These are phyloP conservation scores for Drosophila lacicola DNA, from an alignment of 2,888 invertebrate genomes.

Conservation along the genomic window DNA sequence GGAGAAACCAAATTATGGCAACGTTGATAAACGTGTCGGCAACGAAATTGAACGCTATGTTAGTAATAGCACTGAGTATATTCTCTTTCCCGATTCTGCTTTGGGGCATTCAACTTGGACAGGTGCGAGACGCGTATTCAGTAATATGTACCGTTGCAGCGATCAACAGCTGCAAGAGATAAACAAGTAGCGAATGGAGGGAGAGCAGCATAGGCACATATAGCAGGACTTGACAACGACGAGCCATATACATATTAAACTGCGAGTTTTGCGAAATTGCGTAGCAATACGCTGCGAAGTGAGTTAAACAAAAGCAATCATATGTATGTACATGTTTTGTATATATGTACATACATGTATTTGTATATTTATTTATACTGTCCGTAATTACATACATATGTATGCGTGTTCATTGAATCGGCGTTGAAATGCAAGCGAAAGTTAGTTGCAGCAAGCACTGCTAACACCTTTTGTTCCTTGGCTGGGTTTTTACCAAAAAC, in stretches of 20 bases:
- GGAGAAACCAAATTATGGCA: conserved; percentile 23
- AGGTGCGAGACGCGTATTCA: conserved; percentile 61
- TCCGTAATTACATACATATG: background rate
- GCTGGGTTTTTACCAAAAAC: too few species aligned
- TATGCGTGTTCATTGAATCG: background rate
- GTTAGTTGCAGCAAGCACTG: background rate
- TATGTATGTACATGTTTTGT: background rate
- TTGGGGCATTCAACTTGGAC: conserved; percentile 60
- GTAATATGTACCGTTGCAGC: conserved; percentile 50
- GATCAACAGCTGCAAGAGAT: conserved; percentile 62
- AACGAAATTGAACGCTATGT: conserved; percentile 23
- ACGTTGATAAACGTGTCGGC: conserved; percentile 16
- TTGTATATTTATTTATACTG: background rate
- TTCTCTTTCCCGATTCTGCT: conserved; percentile 12
- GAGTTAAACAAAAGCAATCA: conserved; percentile 16
- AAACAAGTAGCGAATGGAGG: conserved; percentile 8
- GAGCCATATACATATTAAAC: conserved; percentile 15
- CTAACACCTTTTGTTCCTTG: background rate
- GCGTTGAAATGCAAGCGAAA: conserved; percentile 1
- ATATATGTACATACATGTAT: background rate
- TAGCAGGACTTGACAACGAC: conserved; percentile 45
- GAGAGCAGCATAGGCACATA: conserved; percentile 6
- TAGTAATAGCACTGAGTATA: conserved; percentile 4
- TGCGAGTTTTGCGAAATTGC: conserved; percentile 25
- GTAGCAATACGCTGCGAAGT: conserved; percentile 21